phyloP scores from a whole-genome alignment of 35 echinoderm and acorn worm genomes.

The Diadema setosum region DNA sequence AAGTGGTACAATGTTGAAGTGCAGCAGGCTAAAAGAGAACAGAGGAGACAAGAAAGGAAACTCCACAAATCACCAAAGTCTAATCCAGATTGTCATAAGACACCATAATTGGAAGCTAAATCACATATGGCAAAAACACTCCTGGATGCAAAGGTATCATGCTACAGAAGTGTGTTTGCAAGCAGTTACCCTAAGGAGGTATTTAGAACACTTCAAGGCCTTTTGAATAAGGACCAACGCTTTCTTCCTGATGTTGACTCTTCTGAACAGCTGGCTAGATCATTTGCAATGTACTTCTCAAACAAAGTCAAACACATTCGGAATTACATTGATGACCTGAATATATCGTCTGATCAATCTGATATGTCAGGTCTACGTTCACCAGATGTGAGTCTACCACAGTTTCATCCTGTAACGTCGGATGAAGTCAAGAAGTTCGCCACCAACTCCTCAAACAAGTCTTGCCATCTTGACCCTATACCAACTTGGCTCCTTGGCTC shows the following conservation, averaged over 20 bases:
- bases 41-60: background rate
- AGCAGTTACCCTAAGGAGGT: background rate
- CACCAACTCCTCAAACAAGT: background rate
- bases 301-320: background rate
- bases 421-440: background rate
- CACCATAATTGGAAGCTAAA: background rate
- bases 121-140: background rate
- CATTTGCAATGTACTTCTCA: background rate
- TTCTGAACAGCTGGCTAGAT: background rate
- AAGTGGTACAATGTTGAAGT: background rate
- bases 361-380: background rate
- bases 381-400: background rate
- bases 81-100: background rate
- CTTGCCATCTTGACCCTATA: conserved; percentile 16
- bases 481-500: background rate
- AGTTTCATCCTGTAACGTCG: background rate
- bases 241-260: background rate
- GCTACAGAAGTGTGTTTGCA: background rate
- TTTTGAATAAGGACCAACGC: background rate
- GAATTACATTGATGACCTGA: background rate
- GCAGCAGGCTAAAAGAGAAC: background rate
- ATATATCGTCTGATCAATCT: background rate
- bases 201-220: background rate
- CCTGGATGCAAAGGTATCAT: background rate
- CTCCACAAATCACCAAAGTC: background rate